phyloP scores from a whole-genome alignment of 2,888 invertebrate genomes.

The Rhaphigaster nebulosa region DNA sequence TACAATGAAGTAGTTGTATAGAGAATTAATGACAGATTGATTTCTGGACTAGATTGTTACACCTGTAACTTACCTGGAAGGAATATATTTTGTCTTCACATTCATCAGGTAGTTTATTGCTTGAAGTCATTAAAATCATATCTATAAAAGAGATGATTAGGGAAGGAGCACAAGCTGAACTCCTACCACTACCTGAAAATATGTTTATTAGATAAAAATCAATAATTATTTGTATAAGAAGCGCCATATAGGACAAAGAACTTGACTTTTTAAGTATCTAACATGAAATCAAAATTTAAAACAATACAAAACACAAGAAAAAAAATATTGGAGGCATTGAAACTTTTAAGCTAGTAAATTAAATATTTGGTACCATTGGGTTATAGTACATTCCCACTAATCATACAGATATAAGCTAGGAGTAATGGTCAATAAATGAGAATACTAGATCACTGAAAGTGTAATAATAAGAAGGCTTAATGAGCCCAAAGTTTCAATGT shows the following conservation, averaged over 20 bases:
- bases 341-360: not conserved
- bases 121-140: conserved; percentile 80
- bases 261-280: not conserved
- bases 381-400: not conserved
- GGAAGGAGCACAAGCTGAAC: conserved; percentile 80
- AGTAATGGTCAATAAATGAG: not conserved
- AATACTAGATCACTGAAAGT: no score
- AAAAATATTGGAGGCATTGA: not conserved
- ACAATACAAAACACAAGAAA: not conserved
- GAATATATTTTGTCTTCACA: conserved; percentile 76
- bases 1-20: not conserved
- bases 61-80: conserved; percentile 67
- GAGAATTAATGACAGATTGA: not conserved
- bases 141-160: conserved; percentile 85
- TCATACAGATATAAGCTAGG: not conserved
- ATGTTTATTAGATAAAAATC: not conserved
- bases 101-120: conserved; percentile 68
- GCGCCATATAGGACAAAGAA: not conserved
- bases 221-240: not conserved
- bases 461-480: no score
- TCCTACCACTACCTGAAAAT: conserved; percentile 69
- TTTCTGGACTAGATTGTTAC: not conserved
- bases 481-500: no score
- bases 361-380: not conserved
- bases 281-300: not conserved